A percentile compares a stretch with the other conserved stretches of the same genome.
Evolutionary conservation across 1,140 invertebrate genomes (phyloP).

Genomic region (Lasaia peninsularis): DNA sequence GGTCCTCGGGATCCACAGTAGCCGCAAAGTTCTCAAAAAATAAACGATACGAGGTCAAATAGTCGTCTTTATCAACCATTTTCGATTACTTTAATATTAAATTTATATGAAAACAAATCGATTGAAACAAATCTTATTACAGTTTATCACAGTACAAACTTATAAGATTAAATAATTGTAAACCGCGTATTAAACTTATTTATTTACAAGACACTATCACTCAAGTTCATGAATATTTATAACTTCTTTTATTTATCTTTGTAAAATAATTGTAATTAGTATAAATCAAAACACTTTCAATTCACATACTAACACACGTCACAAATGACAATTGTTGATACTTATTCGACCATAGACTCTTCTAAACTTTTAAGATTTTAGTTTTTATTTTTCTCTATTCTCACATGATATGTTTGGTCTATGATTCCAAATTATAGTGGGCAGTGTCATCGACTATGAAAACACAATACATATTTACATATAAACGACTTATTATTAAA

Average conservation of each 20-base stretch:
- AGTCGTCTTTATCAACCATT: slow-evolving; percentile 80
- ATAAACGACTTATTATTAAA: no score
- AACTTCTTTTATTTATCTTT: not conserved
- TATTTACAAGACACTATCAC: not conserved
- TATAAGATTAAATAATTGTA: not conserved
- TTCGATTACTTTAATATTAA: slow-evolving; percentile 23
- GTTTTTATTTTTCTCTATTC: no score
- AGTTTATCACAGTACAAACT: slow-evolving; percentile 8
- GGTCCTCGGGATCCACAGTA: slow-evolving; percentile 83
- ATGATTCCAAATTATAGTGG: no score
- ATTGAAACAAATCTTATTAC: slow-evolving; percentile 49
- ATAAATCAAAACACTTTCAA: slow-evolving; percentile 56
- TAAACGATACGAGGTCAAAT: slow-evolving; percentile 81
- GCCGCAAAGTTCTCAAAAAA: slow-evolving; percentile 85
- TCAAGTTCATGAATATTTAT: not conserved
- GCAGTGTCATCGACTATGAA: no score
- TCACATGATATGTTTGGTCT: no score
- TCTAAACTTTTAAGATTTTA: no score
- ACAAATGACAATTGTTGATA: slow-evolving; percentile 19
- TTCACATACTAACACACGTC: slow-evolving; percentile 54
- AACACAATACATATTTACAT: no score
- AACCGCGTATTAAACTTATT: not conserved
- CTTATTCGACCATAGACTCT: no score
- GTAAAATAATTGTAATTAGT: slow-evolving; percentile 21
- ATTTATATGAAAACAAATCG: slow-evolving; percentile 38